Base-by-base conservation (phyloP, 2,797 vertebrate genomes). In the Tenualosa ilisha region DNA sequence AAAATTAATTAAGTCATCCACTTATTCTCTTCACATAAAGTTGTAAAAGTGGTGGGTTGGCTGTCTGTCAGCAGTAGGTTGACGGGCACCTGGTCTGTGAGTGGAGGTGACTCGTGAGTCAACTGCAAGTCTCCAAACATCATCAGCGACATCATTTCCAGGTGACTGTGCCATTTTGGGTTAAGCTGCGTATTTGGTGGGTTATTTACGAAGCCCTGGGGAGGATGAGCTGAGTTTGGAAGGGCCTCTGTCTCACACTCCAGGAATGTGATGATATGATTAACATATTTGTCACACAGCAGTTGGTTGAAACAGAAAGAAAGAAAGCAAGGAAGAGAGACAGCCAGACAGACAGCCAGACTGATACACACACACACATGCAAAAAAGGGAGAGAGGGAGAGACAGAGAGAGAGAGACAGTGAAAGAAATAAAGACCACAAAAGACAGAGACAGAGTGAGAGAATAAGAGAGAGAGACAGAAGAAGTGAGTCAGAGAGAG, bases 231-330 rank as follows among this genome's bases (percentile, higher is more conserved):
- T 82, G n/a, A 50, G 72, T 82, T 75, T 59, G 22, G 56, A 83
- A 87, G 65, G 46, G 3, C 43, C 82, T 37, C 53, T 83, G 17
- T 40, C 24, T 81, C 81, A 72, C 68, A 72, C 50, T 68, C 22
- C 26, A 84, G 40, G 85, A 82, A 81, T 83, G 7, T 84, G 54
- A 56, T 75, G 72, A 79, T 79, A 79, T 79, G 72, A 75, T 85
- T 81, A 89, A 84, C 81, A 68, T 59, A 63, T 54, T 63, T 83
- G 85, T 83, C 85, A 81, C 51, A 83, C 54, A n/a, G 54, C 68
- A 11, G 81, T 65, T 31, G 54, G 49, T 84, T 50, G 31, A 31
- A 82, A 84, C 37, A 82, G 43, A 26, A 13, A 84, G 26, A 31
- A 40, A n/a, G 22, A 61, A 22, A 40, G 51, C 59, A 12, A 63